Conservation (phyloP, 2,113 vertebrate genomes). For the Platanista minor region DNA sequence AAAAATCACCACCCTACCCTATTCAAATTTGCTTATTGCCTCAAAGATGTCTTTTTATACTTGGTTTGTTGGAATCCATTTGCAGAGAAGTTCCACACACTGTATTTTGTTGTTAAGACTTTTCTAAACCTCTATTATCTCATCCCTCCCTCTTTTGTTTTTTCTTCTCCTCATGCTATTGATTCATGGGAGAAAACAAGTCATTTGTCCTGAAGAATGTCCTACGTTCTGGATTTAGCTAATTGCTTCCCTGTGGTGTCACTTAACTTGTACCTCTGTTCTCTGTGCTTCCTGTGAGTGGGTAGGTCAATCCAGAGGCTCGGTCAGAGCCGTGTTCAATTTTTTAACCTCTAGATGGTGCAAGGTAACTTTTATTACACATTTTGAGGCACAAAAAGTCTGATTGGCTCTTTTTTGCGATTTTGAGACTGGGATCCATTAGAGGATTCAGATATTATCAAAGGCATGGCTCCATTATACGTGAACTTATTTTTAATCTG, state of each 20-base stretch:
- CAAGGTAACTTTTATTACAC: neutral
- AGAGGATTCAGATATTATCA: neutral
- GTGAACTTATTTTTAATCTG: conserved; percentile 10
- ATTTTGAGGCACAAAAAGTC: neutral
- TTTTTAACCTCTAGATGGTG: neutral
- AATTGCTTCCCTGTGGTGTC: neutral
- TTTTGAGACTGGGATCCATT: neutral
- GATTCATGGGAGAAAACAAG: neutral
- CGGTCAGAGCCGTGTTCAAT: neutral
- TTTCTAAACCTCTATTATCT: neutral
- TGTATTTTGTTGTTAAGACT: neutral
- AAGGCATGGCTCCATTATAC: neutral
- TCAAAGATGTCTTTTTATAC: neutral
- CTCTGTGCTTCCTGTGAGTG: neutral
- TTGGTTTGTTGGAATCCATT: neutral
- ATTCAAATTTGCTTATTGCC: neutral
- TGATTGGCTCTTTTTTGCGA: neutral
- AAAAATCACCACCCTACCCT: neutral
- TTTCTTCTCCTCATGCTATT: neutral
- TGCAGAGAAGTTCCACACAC: neutral
- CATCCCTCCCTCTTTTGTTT: neutral
- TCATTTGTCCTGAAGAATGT: neutral
- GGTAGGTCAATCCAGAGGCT: neutral
- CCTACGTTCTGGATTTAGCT: neutral
- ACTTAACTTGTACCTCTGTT: neutral